These are phyloP conservation scores for Apoderus coryli DNA, from an alignment of 2,888 invertebrate species.

Conservation along the genomic window DNA sequence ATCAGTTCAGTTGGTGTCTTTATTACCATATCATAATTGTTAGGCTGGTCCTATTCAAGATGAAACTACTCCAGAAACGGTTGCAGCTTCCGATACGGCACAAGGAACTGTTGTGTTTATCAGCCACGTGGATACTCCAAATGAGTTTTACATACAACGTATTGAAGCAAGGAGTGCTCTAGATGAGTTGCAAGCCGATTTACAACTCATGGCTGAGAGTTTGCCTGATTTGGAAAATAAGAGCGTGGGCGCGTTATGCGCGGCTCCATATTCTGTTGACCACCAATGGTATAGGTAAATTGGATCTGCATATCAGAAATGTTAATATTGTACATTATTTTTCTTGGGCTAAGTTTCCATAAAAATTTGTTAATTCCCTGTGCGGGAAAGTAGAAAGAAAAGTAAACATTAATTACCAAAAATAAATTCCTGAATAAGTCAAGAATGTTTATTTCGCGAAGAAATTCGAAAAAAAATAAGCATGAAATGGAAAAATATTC, in stretches of 20 bases:
- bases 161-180: conserved; percentile 41
- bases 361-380: too few relatives aligned
- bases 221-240: conserved; percentile 41
- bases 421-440: too few relatives aligned
- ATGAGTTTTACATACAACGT: conserved; percentile 61
- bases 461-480: too few relatives aligned
- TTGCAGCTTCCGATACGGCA: conserved; percentile 1
- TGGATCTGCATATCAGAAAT: too few relatives aligned
- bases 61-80: conserved; percentile 3
- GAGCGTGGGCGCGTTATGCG: conserved; percentile 48
- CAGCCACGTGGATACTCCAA: conserved; percentile 61
- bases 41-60: neutral
- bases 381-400: too few relatives aligned
- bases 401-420: too few relatives aligned
- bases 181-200: conserved; percentile 44
- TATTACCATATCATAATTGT: too few relatives aligned
- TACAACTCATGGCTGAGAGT: conserved; percentile 41
- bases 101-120: conserved; percentile 35
- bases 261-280: conserved; percentile 71
- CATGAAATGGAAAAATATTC: too few relatives aligned
- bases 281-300: conserved; percentile 64
- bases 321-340: too few relatives aligned
- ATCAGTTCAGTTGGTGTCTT: too few relatives aligned
- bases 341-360: too few relatives aligned
- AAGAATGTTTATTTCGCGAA: too few relatives aligned